Evolutionary conservation across 53 echinoderm and acorn worm genomes (phyloP).

Genomic region (Temnopleurus reevesii): DNA sequence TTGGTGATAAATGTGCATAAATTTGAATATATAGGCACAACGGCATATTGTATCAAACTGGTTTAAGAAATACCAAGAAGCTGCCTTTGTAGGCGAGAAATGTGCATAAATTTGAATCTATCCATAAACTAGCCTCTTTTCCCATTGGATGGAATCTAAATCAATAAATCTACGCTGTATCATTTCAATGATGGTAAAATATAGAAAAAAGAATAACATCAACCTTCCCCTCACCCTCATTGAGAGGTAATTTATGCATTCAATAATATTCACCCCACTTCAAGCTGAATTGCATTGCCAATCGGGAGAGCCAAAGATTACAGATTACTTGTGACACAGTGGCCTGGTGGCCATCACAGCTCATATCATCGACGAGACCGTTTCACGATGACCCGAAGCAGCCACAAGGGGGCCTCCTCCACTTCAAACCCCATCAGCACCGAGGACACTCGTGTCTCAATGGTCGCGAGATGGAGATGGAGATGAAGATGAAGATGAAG

Average conservation of each 20-base stretch:
- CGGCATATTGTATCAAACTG: too few relatives aligned
- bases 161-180: too few relatives aligned
- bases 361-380: background rate
- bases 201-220: too few relatives aligned
- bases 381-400: conserved; percentile 10
- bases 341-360: background rate
- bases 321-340: background rate
- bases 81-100: too few relatives aligned
- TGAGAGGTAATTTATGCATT: background rate
- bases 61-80: too few relatives aligned
- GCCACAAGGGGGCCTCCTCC: conserved; percentile 55
- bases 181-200: too few relatives aligned
- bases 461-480: background rate
- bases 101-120: too few relatives aligned
- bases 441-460: background rate
- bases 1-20: too few relatives aligned
- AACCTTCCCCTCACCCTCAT: background rate
- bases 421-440: conserved; percentile 50
- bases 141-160: too few relatives aligned
- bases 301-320: background rate
- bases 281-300: background rate
- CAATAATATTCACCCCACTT: background rate
- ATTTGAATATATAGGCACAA: too few relatives aligned
- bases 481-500: conserved; percentile 3
- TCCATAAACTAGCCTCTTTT: too few relatives aligned